phyloP scores from a whole-genome alignment of 2,888 invertebrate species.

The Bellardia pandia region DNA sequence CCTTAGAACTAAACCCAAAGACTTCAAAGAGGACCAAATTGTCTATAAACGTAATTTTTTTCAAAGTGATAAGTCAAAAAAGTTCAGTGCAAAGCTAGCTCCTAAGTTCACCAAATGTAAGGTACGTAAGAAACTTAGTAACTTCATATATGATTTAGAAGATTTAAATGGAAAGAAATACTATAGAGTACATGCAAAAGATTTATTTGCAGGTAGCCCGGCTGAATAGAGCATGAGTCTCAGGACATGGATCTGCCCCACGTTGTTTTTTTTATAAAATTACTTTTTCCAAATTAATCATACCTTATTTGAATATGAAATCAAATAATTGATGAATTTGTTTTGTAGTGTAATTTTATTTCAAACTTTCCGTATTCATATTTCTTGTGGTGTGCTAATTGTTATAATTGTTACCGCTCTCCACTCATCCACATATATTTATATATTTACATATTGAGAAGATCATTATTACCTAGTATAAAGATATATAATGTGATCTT shows the following conservation, averaged over 20 bases:
- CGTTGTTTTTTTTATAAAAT: not conserved
- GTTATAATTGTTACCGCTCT: no score
- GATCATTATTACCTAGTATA: no score
- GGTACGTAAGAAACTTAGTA: not conserved
- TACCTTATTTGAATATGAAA: not conserved
- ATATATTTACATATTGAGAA: no score
- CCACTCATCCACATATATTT: no score
- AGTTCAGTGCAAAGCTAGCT: constrained; percentile 19
- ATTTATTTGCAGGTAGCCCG: not conserved
- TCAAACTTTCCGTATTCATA: not conserved
- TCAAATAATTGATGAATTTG: not conserved
- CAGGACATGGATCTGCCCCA: constrained; percentile 9
- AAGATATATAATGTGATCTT: no score
- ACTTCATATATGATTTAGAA: constrained; percentile 8
- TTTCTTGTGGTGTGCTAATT: no score
- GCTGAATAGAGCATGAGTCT: constrained; percentile 6
- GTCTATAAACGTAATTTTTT: not conserved
- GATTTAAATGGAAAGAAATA: not conserved
- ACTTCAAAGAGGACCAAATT: not conserved
- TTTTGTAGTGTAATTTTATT: not conserved
- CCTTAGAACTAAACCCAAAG: no score
- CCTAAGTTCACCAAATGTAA: constrained; percentile 21
- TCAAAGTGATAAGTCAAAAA: not conserved
- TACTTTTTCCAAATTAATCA: constrained; percentile 12
- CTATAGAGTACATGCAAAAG: constrained; percentile 3